phyloP scores from a whole-genome alignment of 2,797 vertebrate genomes.

The Erethizon dorsatum region DNA sequence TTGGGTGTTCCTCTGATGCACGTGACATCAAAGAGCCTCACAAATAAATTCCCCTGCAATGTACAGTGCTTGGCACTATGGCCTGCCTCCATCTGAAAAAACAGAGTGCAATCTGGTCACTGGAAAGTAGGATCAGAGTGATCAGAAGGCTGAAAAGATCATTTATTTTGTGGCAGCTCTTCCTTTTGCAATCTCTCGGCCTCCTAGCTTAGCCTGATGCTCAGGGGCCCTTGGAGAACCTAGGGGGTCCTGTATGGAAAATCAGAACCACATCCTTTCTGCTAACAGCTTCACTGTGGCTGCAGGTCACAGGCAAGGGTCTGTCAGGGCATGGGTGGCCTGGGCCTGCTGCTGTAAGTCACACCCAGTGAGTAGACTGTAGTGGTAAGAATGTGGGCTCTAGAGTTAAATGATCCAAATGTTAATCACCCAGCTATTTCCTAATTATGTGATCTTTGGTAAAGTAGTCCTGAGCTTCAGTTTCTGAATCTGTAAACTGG shows the following conservation, averaged over 20 bases:
- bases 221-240: slow-evolving; percentile 50
- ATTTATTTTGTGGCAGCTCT: slow-evolving; percentile 64
- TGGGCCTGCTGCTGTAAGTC: not conserved
- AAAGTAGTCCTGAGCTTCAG: not conserved
- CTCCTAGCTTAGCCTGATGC: not conserved
- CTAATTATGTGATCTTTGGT: not conserved
- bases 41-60: slow-evolving; percentile 93
- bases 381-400: not conserved
- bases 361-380: not conserved
- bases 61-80: slow-evolving; percentile 91
- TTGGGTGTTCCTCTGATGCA: slow-evolving; percentile 92
- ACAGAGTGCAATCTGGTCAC: slow-evolving; percentile 91
- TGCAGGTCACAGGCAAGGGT: not conserved
- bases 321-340: not conserved
- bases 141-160: slow-evolving; percentile 85
- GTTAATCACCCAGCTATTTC: slow-evolving; percentile 32
- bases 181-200: slow-evolving; percentile 23
- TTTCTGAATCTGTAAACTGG: slow-evolving; percentile 48
- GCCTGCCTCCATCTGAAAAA: slow-evolving; percentile 94
- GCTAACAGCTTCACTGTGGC: not conserved
- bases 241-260: slow-evolving; percentile 27
- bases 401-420: not conserved
- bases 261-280: not conserved
- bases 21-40: slow-evolving; percentile 95
- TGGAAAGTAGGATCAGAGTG: slow-evolving; percentile 90